phyloP scores from a whole-genome alignment of 1,140 invertebrate genomes.

The Monochamus saltuarius region DNA sequence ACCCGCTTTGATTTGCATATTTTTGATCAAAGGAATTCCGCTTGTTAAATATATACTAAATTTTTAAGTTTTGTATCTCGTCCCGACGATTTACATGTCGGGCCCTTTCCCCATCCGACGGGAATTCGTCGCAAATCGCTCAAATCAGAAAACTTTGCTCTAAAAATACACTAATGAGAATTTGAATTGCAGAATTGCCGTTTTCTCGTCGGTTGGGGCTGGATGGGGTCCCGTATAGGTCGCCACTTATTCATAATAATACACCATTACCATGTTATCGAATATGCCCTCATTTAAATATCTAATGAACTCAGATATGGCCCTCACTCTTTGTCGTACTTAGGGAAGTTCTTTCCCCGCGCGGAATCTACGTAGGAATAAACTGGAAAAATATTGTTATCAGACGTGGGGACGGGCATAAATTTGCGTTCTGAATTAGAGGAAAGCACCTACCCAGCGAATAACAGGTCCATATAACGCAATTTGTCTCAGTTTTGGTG shows the following conservation, averaged over 20 bases:
- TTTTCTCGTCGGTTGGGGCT: constrained; percentile 1
- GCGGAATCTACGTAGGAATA: background rate
- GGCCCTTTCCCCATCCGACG: background rate
- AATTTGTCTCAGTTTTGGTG: no score
- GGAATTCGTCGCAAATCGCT: constrained; percentile 1
- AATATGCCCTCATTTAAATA: constrained; percentile 24
- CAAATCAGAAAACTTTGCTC: constrained; percentile 5
- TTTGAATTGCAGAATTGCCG: constrained; percentile 26
- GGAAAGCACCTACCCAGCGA: no score
- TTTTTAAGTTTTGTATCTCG: constrained; percentile 8
- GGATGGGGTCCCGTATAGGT: constrained; percentile 1
- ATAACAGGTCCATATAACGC: no score
- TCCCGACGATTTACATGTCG: background rate
- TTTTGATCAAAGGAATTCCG: constrained; percentile 3
- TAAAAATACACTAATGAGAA: constrained; percentile 21
- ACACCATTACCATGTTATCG: constrained; percentile 26
- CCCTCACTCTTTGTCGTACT: constrained; percentile 13
- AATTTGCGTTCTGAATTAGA: no score
- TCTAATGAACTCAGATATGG: constrained; percentile 23
- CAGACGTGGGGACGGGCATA: no score
- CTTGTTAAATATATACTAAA: constrained; percentile 9
- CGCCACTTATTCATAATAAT: constrained; percentile 23
- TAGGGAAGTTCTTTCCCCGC: background rate
- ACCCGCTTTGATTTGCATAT: background rate
- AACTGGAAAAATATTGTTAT: background rate